Evolutionary conservation across 2,113 vertebrate genomes (phyloP).

Genomic region (Gobiocypris rarus): DNA sequence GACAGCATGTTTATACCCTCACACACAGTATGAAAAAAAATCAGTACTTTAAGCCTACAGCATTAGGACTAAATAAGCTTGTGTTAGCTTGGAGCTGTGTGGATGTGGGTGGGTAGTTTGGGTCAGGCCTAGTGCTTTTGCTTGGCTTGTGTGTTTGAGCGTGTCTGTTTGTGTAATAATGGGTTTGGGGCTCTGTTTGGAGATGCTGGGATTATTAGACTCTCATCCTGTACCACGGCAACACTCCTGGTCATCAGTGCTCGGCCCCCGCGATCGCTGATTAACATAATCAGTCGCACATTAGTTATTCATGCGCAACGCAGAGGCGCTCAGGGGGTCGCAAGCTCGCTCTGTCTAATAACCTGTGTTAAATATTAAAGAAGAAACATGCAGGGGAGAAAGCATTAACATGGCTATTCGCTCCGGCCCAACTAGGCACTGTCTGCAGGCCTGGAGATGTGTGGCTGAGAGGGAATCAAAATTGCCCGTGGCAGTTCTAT

Average conservation of each 20-base stretch:
- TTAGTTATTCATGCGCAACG: constrained; percentile 82
- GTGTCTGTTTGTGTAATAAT: constrained; percentile 70
- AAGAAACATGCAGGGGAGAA: constrained; percentile 72
- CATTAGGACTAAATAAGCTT: constrained; percentile 71
- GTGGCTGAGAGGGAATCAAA: constrained; percentile 15
- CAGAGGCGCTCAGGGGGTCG: constrained; percentile 75
- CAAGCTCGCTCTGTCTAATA: constrained; percentile 81
- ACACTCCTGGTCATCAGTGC: constrained; percentile 73
- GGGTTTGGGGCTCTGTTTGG: constrained; percentile 69
- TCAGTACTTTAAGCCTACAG: constrained; percentile 64
- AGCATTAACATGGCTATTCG: constrained; percentile 72
- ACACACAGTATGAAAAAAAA: constrained; percentile 65
- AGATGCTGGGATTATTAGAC: constrained; percentile 72
- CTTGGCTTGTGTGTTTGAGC: constrained; percentile 10
- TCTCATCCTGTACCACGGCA: constrained; percentile 69
- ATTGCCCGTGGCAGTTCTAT: constrained; percentile 21
- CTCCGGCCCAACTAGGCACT: constrained; percentile 62
- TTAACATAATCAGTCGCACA: constrained; percentile 80
- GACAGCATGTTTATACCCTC: constrained; percentile 68
- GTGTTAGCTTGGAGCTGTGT: constrained; percentile 47
- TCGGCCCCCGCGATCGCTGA: constrained; percentile 64
- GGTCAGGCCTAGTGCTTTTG: constrained; percentile 10
- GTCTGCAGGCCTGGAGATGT: constrained; percentile 56
- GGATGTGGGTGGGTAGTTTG: constrained; percentile 20
- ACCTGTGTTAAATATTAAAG: constrained; percentile 84